These are phyloP conservation scores for Cossypha polioptera DNA, from an alignment of 2,797 vertebrate species.

Conservation along the genomic window DNA sequence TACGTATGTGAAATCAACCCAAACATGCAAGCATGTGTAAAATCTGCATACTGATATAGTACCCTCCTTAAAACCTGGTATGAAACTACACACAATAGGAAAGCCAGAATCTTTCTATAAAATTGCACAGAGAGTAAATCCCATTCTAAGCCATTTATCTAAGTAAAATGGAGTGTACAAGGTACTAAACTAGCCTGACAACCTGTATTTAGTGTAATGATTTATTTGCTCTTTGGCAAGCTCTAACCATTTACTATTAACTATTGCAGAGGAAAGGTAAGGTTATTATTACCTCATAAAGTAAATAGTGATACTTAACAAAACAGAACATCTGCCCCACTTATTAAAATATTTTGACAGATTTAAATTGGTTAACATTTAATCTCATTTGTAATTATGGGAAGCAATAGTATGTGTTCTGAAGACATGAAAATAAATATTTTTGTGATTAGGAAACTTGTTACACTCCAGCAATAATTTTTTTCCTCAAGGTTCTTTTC, in stretches of 20 bases:
- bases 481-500: constrained; percentile 67
- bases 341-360: constrained; percentile 81
- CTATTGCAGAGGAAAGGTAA: constrained; percentile 78
- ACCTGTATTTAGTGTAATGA: constrained; percentile 78
- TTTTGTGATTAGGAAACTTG: constrained; percentile 75
- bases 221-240: constrained; percentile 79
- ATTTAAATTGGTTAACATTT: constrained; percentile 74
- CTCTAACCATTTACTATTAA: constrained; percentile 74
- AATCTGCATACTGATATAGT: background rate
- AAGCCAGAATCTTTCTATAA: constrained; percentile 25
- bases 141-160: constrained; percentile 66
- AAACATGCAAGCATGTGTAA: background rate
- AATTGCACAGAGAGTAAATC: constrained; percentile 60
- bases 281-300: constrained; percentile 70
- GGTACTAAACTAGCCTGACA: constrained; percentile 69
- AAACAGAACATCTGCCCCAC: constrained; percentile 69
- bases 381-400: constrained; percentile 73
- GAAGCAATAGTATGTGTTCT: constrained; percentile 56
- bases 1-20: background rate
- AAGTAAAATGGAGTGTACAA: constrained; percentile 66
- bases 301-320: constrained; percentile 73
- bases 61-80: background rate
- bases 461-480: constrained; percentile 68
- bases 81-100: background rate
- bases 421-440: constrained; percentile 70